A percentile compares a stretch with the other conserved stretches of the same genome.
These are phyloP conservation scores for Pao palembangensis DNA, from an alignment of 2,113 vertebrate species.

Conservation along the genomic window DNA sequence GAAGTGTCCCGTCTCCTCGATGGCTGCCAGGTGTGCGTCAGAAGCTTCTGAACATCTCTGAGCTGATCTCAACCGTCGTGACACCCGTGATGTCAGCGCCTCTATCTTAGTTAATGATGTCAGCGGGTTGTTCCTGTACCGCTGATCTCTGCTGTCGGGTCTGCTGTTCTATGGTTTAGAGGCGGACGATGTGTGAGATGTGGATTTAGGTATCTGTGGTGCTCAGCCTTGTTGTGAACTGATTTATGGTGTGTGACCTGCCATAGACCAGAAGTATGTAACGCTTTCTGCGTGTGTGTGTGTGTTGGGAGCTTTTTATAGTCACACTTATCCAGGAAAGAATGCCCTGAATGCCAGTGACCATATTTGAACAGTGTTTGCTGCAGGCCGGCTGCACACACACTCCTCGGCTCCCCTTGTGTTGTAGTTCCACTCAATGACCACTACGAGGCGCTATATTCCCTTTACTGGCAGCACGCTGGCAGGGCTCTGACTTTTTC, in stretches of 20 bases:
- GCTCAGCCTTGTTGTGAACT: conserved; percentile 34
- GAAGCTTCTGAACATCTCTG: not conserved
- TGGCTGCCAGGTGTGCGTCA: conserved; percentile 11
- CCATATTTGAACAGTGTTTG: conserved; percentile 71
- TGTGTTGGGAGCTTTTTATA: conserved; percentile 63
- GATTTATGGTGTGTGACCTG: conserved; percentile 45
- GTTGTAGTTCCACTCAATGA: conserved; percentile 55
- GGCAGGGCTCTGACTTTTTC: conserved; percentile 22
- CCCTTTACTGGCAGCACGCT: conserved; percentile 47
- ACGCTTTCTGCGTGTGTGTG: conserved; percentile 15
- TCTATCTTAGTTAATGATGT: conserved; percentile 53
- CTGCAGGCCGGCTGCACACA: conserved; percentile 38
- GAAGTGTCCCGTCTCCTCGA: not conserved
- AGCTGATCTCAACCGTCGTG: conserved; percentile 52
- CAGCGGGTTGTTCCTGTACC: conserved; percentile 54
- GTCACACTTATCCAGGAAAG: conserved; percentile 66
- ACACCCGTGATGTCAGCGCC: conserved; percentile 43
- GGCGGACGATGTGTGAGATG: conserved; percentile 24
- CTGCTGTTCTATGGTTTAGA: conserved; percentile 41
- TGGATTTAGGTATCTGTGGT: conserved; percentile 32
- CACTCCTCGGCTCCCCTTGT: conserved; percentile 17
- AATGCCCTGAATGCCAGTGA: conserved; percentile 68
- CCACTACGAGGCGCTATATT: conserved; percentile 60
- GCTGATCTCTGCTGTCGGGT: conserved; percentile 34
- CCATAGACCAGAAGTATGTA: conserved; percentile 25